Evolutionary conservation across 2,888 invertebrate species (phyloP).

Genomic region (Orchesella flavescens): DNA sequence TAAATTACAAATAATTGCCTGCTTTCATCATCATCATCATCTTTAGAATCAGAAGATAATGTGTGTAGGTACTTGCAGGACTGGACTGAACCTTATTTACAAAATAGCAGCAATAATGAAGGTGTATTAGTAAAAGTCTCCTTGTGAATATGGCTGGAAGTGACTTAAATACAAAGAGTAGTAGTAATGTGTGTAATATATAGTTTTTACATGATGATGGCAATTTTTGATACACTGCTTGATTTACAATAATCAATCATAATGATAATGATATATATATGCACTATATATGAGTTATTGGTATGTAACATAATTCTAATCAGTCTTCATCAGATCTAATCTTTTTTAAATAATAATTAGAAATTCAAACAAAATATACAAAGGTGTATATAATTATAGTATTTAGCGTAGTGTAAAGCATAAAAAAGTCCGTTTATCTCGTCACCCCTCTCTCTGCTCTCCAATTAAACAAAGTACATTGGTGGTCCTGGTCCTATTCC

Average conservation of each 20-base stretch:
- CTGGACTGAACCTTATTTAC: no score
- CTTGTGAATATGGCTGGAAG: neutral
- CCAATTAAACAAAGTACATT: constrained; percentile 55
- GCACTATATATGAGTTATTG: neutral
- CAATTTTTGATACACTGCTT: neutral
- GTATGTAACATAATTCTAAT: constrained; percentile 42
- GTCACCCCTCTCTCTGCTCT: constrained; percentile 16
- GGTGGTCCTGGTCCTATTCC: constrained; percentile 36
- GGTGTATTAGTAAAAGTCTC: neutral
- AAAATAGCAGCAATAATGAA: neutral
- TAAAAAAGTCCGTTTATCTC: neutral
- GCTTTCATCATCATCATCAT: no score
- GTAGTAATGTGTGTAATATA: no score
- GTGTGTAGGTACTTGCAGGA: no score
- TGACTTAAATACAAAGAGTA: no score
- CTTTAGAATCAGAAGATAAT: no score
- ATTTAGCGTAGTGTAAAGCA: constrained; percentile 12
- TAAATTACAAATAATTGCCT: constrained; percentile 13
- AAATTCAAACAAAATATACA: neutral
- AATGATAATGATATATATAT: neutral
- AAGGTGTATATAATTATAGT: constrained; percentile 14
- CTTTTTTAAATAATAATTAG: neutral
- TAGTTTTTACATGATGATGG: constrained; percentile 19
- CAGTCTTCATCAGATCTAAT: constrained; percentile 49
- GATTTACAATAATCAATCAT: neutral